These are phyloP conservation scores for Galbula dea DNA, from an alignment of 2,113 vertebrate species.

Conservation along the genomic window DNA sequence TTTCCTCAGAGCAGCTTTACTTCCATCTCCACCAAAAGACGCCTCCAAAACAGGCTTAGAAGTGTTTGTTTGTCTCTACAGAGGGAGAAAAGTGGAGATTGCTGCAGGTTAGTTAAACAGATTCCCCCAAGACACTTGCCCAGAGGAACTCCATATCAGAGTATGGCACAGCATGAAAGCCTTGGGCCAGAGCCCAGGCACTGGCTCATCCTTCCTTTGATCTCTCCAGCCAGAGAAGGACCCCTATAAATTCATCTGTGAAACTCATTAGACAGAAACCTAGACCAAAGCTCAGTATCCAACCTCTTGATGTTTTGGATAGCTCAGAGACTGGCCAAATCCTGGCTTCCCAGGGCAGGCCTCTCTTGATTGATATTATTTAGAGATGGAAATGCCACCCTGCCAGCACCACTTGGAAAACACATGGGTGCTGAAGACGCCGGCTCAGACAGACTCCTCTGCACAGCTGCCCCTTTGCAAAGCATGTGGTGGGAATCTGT, in stretches of 20 bases:
- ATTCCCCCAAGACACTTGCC: neutral
- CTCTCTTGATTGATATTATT: slow-evolving; percentile 52
- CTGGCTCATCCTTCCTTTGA: neutral
- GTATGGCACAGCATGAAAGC: neutral
- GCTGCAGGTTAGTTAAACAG: neutral
- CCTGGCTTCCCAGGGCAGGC: neutral
- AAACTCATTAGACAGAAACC: neutral
- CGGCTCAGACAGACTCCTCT: neutral
- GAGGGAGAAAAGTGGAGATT: neutral
- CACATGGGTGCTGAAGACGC: neutral
- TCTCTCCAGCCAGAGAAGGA: neutral
- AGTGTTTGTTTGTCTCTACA: neutral
- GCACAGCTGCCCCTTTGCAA: neutral
- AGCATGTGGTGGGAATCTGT: slow-evolving; percentile 14
- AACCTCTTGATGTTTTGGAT: neutral
- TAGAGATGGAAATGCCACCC: neutral
- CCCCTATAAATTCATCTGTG: neutral
- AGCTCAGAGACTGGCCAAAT: neutral
- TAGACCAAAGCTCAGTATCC: neutral
- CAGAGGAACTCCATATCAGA: neutral
- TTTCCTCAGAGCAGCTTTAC: neutral
- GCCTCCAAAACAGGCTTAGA: neutral
- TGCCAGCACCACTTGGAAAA: neutral
- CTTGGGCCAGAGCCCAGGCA: neutral
- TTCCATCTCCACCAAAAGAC: neutral